Base-by-base conservation (phyloP, 2,113 vertebrate genomes). In the Lophius piscatorius region DNA sequence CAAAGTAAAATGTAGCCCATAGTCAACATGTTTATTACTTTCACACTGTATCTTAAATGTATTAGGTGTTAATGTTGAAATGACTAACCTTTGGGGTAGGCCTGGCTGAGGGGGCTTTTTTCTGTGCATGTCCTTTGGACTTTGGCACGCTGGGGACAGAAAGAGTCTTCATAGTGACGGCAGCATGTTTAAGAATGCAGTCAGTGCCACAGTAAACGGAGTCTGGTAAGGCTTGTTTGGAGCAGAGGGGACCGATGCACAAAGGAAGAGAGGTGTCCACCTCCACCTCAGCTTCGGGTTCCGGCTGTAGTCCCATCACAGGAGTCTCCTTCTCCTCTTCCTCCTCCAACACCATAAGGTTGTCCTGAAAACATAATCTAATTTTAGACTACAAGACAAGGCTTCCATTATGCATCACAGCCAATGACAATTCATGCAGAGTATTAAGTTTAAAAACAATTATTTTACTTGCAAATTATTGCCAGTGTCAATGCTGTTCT, bases 131-230 rank as follows among this genome's bases (percentile, higher is more conserved):
- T 47, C 73, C 63, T 85, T 90, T 59, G 73, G 84, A 56, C 68
- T 91, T 94, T n/a, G 86, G 48, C 12, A 92, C 91, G 83, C 95
- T 95, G 50, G 94, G 88, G 24, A 83, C 88, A 31, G 91, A 92
- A 17, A 98, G 73, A 24, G 90, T 88, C 84, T 93, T 94, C 94
- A 99, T 98, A 0, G 97, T 93, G 23, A 90, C 86, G 0, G 96
- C 94, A 6, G 97, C 97, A 0, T 99, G 97, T 64, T 93, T 94
- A 22, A 99, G 92, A 60, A 99, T 99, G 77, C 97, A 99, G 58
- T 94, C 93, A 0, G 83, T 94, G 79, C 97, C 94, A 73, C 97
- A 99, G 78, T 99, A 99, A 36, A 99, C 97, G 0, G 97, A 98
- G 65, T 95, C 97, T 0, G 91, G 93, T 46, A 95, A 87, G 1